phyloP scores from a whole-genome alignment of 2,888 invertebrate species.

The Acanthoscelides obtectus region DNA sequence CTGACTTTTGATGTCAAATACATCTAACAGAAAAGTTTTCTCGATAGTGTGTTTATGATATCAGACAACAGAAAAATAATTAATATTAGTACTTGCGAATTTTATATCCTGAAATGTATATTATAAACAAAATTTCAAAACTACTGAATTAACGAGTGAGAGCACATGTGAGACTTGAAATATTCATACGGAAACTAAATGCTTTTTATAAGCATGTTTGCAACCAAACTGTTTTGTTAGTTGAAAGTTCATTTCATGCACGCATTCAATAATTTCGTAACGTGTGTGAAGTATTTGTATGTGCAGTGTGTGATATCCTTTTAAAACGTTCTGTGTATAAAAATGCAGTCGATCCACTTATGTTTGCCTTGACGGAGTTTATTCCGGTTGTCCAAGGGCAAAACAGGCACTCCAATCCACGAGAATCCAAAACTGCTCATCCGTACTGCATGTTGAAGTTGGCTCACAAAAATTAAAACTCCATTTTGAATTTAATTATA shows the following conservation, averaged over 20 bases:
- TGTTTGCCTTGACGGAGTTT: slow-evolving; percentile 11
- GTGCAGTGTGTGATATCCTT: neutral
- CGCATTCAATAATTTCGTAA: neutral
- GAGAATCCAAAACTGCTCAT: neutral
- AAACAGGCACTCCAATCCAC: slow-evolving; percentile 2
- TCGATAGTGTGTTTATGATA: no score
- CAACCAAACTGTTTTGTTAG: no score
- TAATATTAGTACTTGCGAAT: no score
- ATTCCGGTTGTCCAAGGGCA: slow-evolving; percentile 16
- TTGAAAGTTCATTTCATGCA: neutral
- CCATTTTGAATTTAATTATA: neutral
- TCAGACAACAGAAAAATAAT: no score
- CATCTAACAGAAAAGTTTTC: no score
- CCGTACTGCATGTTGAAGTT: neutral
- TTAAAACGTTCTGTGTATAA: neutral
- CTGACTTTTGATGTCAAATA: no score
- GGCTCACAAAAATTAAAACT: neutral
- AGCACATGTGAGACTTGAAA: no score
- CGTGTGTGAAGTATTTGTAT: neutral
- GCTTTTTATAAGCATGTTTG: no score
- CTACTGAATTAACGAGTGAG: no score
- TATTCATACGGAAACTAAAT: no score
- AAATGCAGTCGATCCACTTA: neutral
- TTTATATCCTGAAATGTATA: no score
- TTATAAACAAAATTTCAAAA: no score